These are phyloP conservation scores for Aethes cnicana DNA, from an alignment of 2,888 invertebrate species.

Conservation along the genomic window DNA sequence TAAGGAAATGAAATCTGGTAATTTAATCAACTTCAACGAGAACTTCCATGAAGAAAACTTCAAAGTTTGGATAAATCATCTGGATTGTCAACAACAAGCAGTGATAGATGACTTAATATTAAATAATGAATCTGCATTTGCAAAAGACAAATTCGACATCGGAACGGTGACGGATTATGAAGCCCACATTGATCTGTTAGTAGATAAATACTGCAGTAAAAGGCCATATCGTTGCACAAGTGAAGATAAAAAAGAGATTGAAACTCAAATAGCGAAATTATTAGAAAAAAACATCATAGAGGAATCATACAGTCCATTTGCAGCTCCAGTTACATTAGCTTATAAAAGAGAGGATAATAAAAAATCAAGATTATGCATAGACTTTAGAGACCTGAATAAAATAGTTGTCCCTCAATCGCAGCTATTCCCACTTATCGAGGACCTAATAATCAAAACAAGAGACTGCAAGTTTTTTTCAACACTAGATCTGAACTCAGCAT, in stretches of 20 bases:
- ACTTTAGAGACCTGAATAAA: slow-evolving; percentile 41
- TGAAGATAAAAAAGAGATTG: no score
- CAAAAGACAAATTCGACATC: not conserved
- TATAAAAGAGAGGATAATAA: slow-evolving; percentile 27
- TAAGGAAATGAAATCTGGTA: slow-evolving; percentile 1
- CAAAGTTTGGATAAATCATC: not conserved
- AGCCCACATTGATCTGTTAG: not conserved
- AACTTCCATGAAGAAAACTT: not conserved
- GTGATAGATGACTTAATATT: not conserved
- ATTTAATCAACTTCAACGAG: not conserved
- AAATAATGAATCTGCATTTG: not conserved
- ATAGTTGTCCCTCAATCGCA: slow-evolving; percentile 41
- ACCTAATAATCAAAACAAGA: slow-evolving; percentile 45
- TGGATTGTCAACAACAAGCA: not conserved
- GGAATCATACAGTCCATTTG: not conserved
- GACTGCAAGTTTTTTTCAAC: slow-evolving; percentile 48
- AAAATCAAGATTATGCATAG: slow-evolving; percentile 44
- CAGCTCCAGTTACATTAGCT: not conserved
- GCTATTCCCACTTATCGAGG: slow-evolving; percentile 45
- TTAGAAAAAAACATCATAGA: no score
- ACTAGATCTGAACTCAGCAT: slow-evolving; percentile 53
- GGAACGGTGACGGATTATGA: not conserved
- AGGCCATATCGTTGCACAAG: no score
- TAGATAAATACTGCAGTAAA: no score
- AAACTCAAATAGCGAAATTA: no score